A percentile compares a stretch with the other conserved stretches of the same genome.
These are phyloP conservation scores for Phthorimaea operculella DNA, from an alignment of 1,140 invertebrate genomes.

Conservation along the genomic window DNA sequence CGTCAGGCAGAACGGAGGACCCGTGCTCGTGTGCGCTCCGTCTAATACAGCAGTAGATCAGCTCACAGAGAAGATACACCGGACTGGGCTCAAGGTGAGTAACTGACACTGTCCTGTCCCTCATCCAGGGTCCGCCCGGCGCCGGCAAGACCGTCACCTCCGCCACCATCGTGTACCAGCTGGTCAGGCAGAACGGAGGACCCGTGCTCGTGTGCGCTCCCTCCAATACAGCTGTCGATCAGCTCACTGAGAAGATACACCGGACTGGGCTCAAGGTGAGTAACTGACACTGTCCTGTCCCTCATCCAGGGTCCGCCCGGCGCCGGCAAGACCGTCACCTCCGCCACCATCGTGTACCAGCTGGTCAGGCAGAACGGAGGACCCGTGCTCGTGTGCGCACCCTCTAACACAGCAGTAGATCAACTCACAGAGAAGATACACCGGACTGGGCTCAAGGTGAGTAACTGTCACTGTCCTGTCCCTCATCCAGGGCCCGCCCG, in stretches of 20 bases:
- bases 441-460: conserved; percentile 91
- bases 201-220: conserved; percentile 98
- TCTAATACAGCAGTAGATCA: conserved; percentile 99
- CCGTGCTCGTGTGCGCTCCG: conserved; percentile 97
- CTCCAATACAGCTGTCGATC: conserved; percentile 99
- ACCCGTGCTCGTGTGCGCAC: conserved; percentile 97
- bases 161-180: conserved; percentile 98
- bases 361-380: conserved; percentile 94
- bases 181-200: conserved; percentile 93
- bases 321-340: conserved; percentile 99
- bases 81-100: conserved; percentile 93
- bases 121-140: conserved; percentile 96
- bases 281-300: too few relatives aligned
- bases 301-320: conserved; percentile 96
- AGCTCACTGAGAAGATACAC: conserved; percentile 99
- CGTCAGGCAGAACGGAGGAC: conserved; percentile 92
- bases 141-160: conserved; percentile 99
- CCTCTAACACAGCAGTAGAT: conserved; percentile 99
- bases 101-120: too few relatives aligned
- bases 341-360: conserved; percentile 99
- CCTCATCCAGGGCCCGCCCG: conserved; percentile 94
- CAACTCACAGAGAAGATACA: conserved; percentile 99
- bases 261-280: conserved; percentile 92
- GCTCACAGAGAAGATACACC: conserved; percentile 98
- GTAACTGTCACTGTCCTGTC: too few relatives aligned